Conservation (phyloP, 2,888 invertebrate genomes). For the Leucophenga maculata region DNA sequence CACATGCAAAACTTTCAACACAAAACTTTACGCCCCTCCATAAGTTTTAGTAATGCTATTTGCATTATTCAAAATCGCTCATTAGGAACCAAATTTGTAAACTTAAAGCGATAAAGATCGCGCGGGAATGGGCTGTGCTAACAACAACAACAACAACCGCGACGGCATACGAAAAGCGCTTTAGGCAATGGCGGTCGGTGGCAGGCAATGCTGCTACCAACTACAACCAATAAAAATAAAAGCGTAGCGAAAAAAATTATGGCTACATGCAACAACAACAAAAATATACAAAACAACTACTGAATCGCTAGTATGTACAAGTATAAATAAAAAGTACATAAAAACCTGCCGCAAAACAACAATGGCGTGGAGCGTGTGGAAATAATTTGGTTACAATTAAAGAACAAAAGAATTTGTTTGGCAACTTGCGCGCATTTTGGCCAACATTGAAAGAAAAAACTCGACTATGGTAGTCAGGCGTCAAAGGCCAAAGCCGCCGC, state of each 20-base stretch:
- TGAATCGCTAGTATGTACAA: neutral
- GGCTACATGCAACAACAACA: neutral
- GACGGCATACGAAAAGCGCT: neutral
- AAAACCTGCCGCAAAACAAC: slow-evolving; percentile 27
- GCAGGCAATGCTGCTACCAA: neutral
- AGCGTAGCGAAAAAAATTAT: neutral
- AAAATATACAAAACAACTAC: neutral
- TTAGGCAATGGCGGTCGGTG: neutral
- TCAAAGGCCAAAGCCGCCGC: slow-evolving; percentile 12
- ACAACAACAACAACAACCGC: slow-evolving; percentile 5
- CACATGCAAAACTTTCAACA: slow-evolving; percentile 1
- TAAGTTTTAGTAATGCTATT: no score
- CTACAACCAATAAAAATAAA: neutral
- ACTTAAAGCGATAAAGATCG: slow-evolving; percentile 60
- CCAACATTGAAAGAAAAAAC: slow-evolving; percentile 48
- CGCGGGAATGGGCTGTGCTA: neutral
- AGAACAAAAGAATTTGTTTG: slow-evolving; percentile 68
- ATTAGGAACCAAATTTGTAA: slow-evolving; percentile 64
- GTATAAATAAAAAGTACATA: neutral
- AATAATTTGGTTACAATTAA: slow-evolving; percentile 68
- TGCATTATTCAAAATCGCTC: slow-evolving; percentile 51
- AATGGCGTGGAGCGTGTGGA: slow-evolving; percentile 58
- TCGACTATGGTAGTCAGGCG: neutral
- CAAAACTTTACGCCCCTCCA: neutral
- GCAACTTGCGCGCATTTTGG: slow-evolving; percentile 63